Evolutionary conservation across 2,797 vertebrate species (phyloP), one percentile per base, ranked within the genome.

Genomic region (Gadopsis bispinosus): DNA sequence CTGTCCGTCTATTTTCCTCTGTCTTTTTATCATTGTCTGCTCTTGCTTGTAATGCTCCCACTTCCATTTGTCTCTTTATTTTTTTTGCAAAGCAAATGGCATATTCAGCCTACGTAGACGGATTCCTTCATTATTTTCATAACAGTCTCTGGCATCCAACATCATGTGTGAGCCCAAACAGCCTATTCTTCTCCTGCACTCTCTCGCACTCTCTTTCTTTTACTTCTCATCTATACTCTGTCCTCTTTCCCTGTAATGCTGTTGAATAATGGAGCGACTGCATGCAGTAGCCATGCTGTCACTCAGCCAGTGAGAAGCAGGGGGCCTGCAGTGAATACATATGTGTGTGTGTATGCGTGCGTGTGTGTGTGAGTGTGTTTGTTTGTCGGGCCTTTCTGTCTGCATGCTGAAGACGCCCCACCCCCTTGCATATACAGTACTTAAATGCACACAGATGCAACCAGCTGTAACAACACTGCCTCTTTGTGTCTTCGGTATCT

Each of bases 201-300:
- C 37, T 73, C 78, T 77, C 22, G 26, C 26, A 26, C 26, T 80
- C 59, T 76, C 72, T 88, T 70, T 77, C 83, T 80, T 63, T 86
- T 87, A 64, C 84, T 78, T 84, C 79, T 91, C 89, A 86, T 89
- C 89, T 82, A 73, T 55, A 77, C 80, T 86, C 81, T 58, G 79
- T 78, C 75, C 81, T 84, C 75, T 85, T 86, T 89, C 61, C 63
- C 78, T 83, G 79, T 90, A 89, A 91, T 91, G 87, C 91, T 91
- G 83, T 75, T 95, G 90, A 95, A 94, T 94, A 93, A 94, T 94
- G 93, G 90, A 94, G 88, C 88, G 87, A 88, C 86, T 87, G 88
- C 88, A 92, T 92, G 91, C 90, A 89, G 87, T 80, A 90, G 90
- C 89, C 87, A 69, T 90, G 89, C 91, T 94, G 93, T 93, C 93